Conservation (phyloP, 2,888 invertebrate genomes). For the Cosmia pyralina region DNA sequence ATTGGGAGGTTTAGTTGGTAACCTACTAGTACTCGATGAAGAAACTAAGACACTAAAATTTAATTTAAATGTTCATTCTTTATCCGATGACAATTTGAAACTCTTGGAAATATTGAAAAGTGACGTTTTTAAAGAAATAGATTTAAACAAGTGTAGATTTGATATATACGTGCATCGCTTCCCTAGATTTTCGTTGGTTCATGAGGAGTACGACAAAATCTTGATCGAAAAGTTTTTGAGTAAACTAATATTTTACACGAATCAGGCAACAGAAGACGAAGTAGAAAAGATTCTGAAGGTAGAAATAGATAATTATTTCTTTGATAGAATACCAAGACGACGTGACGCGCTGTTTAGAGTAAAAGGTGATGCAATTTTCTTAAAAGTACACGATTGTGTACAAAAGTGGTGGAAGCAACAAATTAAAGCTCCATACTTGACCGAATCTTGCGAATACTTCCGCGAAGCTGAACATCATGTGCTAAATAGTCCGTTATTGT, state of each 20-base stretch:
- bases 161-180: constrained; percentile 49
- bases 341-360: constrained; percentile 30
- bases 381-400: constrained; percentile 58
- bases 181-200: constrained; percentile 46
- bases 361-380: constrained; percentile 59
- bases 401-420: constrained; percentile 64
- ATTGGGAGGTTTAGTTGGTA: constrained; percentile 60
- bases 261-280: constrained; percentile 62
- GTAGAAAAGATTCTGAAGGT: constrained; percentile 58
- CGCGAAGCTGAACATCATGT: constrained; percentile 36
- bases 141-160: constrained; percentile 47
- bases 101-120: constrained; percentile 39
- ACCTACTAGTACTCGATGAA: constrained; percentile 48
- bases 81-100: constrained; percentile 35
- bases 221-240: constrained; percentile 40
- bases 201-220: constrained; percentile 33
- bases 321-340: constrained; percentile 21
- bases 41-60: constrained; percentile 53
- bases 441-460: constrained; percentile 51
- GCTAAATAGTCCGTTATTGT: constrained; percentile 44
- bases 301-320: constrained; percentile 50
- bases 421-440: constrained; percentile 46
- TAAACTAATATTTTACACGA: constrained; percentile 59
- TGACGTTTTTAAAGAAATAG: constrained; percentile 8
- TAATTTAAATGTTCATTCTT: constrained; percentile 32